Evolutionary conservation across 2,113 vertebrate species (phyloP), one percentile per base, ranked within the genome.

Genomic region (Caloenas nicobarica): DNA sequence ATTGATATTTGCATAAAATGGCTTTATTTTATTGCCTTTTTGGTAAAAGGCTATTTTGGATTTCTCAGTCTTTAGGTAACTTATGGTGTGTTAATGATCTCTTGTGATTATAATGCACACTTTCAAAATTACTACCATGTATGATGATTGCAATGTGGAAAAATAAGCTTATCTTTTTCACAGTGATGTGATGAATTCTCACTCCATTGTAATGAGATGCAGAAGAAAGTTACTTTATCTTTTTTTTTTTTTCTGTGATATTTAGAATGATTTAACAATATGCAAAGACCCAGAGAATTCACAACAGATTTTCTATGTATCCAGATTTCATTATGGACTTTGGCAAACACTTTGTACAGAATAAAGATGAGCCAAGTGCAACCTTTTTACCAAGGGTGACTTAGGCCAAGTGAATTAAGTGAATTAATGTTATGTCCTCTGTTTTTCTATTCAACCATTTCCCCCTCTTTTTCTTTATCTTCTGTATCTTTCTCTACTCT

Each of bases 231-330:
- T 86, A 82, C 26, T 93, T 84, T 68, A 81, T 81, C 2, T 7
- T 31, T 65, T 70, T 89, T 28, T 56, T 74, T 91, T 23, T 89
- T 28, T 56, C 31, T 62, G 51, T 79, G 34, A 58, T 88, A 74
- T 88, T 90, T 89, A 89, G 51, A 79, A 57, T 58, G 4, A 81
- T 88, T 93, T 72, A 51, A 94, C 93, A 85, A 89, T 79, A 69
- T 53, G 18, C 24, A 86, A 65, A 93, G 29, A 10, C n/a, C 17
- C 44, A 62, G 79, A 86, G 46, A 93, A 70, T 88, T 90, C 33
- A 51, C 53, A 61, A 33, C 38, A 82, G 14, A 70, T 83, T 86
- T 40, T 88, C 23, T 44, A 1, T 16, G 17, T 77, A 79, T 73
- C 46, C 68, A 92, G 83, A 44, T 60, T 91, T 90, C 46, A 44